Conservation (phyloP, 2,113 vertebrate genomes). For the Rhabdornis inornatus region DNA sequence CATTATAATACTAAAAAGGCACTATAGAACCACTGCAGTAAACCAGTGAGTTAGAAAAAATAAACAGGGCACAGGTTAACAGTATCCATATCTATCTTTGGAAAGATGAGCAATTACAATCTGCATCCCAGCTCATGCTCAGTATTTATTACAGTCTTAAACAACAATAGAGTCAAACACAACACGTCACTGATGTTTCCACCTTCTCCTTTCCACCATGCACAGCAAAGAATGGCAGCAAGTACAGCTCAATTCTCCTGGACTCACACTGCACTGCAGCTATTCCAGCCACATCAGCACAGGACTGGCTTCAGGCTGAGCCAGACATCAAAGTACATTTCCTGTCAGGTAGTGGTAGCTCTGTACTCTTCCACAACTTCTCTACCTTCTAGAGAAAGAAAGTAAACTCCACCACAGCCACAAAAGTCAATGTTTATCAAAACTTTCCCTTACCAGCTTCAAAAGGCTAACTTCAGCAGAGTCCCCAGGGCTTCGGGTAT, state of each 20-base stretch:
- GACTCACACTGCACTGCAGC: background rate
- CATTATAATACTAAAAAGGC: background rate
- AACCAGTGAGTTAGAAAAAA: background rate
- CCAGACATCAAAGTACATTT: fast-evolving
- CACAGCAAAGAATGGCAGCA: background rate
- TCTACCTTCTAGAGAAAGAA: fast-evolving
- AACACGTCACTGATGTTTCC: background rate
- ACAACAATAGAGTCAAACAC: background rate
- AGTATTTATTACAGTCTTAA: background rate
- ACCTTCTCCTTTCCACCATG: background rate
- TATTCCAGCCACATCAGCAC: background rate
- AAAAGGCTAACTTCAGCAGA: fast-evolving
- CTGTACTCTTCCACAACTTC: fast-evolving
- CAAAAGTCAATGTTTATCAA: fast-evolving
- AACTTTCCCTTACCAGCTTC: fast-evolving
- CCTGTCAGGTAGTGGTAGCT: fast-evolving
- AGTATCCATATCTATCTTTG: background rate
- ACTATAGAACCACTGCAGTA: background rate
- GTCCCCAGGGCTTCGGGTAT: fast-evolving
- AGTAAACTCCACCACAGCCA: fast-evolving
- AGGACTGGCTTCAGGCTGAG: fast-evolving
- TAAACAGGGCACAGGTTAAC: background rate
- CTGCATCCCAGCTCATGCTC: background rate
- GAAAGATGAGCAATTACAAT: background rate
- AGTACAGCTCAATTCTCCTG: background rate